Percentiles rank a stretch among this genome's conserved stretches.
phyloP scores from a whole-genome alignment of 1,140 invertebrate genomes.

The Papilio helenus region DNA sequence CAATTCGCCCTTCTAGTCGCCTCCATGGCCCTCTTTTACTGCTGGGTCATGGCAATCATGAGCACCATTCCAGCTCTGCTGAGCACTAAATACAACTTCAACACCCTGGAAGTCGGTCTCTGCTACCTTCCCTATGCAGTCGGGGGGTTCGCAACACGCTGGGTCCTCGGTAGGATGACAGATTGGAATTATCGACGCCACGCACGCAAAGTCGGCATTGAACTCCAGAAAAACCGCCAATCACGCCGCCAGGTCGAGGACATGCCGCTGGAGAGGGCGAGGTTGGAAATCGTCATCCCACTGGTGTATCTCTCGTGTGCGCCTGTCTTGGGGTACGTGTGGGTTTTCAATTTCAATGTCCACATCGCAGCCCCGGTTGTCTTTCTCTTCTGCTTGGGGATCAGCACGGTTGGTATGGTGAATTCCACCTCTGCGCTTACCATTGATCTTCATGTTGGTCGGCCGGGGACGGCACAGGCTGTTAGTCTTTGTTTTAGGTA shows the following conservation, averaged over 20 bases:
- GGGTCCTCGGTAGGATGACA: not conserved
- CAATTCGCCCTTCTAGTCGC: no score
- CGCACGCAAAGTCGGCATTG: no score
- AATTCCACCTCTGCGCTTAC: conserved; percentile 3
- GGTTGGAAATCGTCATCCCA: no score
- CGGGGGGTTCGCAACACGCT: not conserved
- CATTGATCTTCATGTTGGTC: conserved; percentile 4
- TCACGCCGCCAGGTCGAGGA: no score
- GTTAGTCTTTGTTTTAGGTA: conserved; percentile 4
- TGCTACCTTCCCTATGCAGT: not conserved
- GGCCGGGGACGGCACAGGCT: conserved; percentile 1
- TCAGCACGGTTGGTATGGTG: conserved; percentile 2
- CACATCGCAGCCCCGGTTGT: no score
- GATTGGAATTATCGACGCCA: no score
- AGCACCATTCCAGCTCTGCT: not conserved
- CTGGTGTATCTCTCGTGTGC: no score
- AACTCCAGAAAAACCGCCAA: no score
- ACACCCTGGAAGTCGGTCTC: not conserved
- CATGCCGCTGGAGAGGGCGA: no score
- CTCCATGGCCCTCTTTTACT: no score
- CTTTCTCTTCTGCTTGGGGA: not conserved
- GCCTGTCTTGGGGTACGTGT: no score
- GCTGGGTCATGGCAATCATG: not conserved
- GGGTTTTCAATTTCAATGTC: no score
- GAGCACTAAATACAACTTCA: not conserved